phyloP scores from a whole-genome alignment of 2,113 vertebrate species.

The Chrysochloris asiatica region DNA sequence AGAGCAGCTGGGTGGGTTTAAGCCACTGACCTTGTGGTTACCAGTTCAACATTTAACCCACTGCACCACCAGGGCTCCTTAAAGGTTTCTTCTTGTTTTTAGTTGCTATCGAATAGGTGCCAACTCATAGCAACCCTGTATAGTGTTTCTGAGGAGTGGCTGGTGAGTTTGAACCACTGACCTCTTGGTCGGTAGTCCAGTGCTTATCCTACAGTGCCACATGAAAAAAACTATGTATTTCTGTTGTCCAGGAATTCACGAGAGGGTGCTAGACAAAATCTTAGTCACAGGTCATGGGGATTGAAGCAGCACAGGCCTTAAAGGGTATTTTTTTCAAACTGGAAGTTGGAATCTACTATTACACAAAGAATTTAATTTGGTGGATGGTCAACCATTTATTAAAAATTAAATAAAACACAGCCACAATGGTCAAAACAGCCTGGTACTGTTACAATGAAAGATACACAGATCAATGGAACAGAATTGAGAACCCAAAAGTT shows the following conservation, averaged over 20 bases:
- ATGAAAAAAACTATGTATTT: not conserved
- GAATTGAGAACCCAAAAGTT: no score
- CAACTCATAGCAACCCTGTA: not conserved
- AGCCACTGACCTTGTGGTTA: no score
- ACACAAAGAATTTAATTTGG: not conserved
- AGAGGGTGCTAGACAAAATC: constrained; percentile 38
- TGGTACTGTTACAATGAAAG: no score
- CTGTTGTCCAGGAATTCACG: constrained; percentile 14
- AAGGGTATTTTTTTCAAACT: constrained; percentile 19
- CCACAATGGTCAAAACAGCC: no score
- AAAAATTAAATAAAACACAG: not conserved
- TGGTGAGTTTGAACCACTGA: no score
- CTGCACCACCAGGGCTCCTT: no score
- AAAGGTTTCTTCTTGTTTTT: no score
- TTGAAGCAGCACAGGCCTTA: not conserved
- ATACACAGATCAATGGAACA: no score
- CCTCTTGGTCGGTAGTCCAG: no score
- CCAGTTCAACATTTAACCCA: no score
- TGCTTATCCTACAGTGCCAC: not conserved
- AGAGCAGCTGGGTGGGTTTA: not conserved
- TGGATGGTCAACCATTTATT: not conserved
- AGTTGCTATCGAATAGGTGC: not conserved
- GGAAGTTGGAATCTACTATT: not conserved
- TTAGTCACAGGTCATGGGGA: not conserved
- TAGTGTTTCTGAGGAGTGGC: no score